These are phyloP conservation scores for Microchirus variegatus DNA, from an alignment of 2,797 vertebrate species.

Conservation along the genomic window DNA sequence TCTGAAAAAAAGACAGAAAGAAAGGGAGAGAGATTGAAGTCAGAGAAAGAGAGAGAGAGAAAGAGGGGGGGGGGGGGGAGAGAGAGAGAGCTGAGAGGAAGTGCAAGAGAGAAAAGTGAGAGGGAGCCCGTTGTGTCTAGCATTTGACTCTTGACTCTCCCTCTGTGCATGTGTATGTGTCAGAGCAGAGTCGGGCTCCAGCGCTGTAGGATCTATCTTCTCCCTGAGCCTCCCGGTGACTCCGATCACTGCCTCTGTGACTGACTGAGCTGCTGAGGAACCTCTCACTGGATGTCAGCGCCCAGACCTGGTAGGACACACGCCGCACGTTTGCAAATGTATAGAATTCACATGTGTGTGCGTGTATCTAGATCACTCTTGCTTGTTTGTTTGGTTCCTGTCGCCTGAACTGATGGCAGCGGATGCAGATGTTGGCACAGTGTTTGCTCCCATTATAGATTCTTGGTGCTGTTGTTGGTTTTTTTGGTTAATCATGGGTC, in stretches of 20 bases:
- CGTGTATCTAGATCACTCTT: background rate
- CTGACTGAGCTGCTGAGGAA: conserved; percentile 39
- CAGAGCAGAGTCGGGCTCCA: conserved; percentile 45
- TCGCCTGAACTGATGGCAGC: background rate
- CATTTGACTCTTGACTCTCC: conserved; percentile 54
- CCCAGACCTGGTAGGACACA: conserved; percentile 58
- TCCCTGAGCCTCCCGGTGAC: conserved; percentile 16
- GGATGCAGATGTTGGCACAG: conserved; percentile 13
- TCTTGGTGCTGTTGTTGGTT: conserved; percentile 17
- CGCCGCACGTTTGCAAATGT: conserved; percentile 1
- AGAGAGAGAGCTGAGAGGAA: conserved; percentile 54
- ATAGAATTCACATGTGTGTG: background rate
- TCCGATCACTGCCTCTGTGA: conserved; percentile 35
- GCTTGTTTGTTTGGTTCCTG: background rate
- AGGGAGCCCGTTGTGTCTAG: conserved; percentile 52
- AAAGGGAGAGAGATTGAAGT: conserved; percentile 20
- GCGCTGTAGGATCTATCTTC: conserved; percentile 64
- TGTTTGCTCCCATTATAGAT: background rate
- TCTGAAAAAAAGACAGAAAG: conserved; percentile 30
- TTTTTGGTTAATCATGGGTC: conserved; percentile 13
- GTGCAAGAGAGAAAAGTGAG: conserved; percentile 59
- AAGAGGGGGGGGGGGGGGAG: conserved; percentile 26
- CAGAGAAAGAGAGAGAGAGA: conserved; percentile 20
- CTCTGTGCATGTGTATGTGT: conserved; percentile 30
- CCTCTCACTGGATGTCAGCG: conserved; percentile 57